Evolutionary conservation across 1,140 invertebrate species (phyloP), one percentile per base, ranked within the genome.

Genomic region (Prorops nasuta): DNA sequence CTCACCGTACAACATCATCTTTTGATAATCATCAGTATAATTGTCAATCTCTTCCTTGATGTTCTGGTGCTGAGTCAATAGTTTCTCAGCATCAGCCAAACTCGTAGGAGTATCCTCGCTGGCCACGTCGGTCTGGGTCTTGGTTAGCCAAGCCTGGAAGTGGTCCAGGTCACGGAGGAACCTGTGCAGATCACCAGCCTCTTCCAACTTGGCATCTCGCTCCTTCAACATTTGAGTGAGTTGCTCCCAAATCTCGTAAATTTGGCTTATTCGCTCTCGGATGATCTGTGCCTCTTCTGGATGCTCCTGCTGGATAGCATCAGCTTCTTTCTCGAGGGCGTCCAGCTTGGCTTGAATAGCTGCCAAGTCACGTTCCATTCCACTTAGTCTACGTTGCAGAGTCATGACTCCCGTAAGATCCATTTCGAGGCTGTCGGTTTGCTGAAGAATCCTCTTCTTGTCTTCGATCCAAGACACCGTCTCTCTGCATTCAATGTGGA

Each of bases 1-100:
- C 67, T 98, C 94, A 40, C 98, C 98, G 72, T 98, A 99, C 62
- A 98, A 95, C 90, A 98, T 98, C 95, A 99, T 98, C 79, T 95
- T 96, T 56, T 89, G 89, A 72, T 98, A 98, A 72, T 99, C 97
- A 58, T 97, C 93, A 37, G 89, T 95, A 71, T 99, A 99, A 66
- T 97, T 98, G 72, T 98, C 95, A 63, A 99, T 99, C 77, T 99
- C 98, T 71, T 98, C 96, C 64, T 93, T 89, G 56, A 99, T 96
- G 51, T 92, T 93, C 78, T 97, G 93, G 79, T 99, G 98, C 74
- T 94, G 95, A 42, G 90, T 94, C 0, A 99, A 80, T 2, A 99
- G 79, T 73, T 96, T 94, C 76, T 99, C 97, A 15, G 97, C 96
- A 70, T 99, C 96, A 3, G 95, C 86, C 56, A 99, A 79, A 53